Base-by-base conservation (phyloP, 1,140 invertebrate genomes). In the Copidosoma floridanum region DNA sequence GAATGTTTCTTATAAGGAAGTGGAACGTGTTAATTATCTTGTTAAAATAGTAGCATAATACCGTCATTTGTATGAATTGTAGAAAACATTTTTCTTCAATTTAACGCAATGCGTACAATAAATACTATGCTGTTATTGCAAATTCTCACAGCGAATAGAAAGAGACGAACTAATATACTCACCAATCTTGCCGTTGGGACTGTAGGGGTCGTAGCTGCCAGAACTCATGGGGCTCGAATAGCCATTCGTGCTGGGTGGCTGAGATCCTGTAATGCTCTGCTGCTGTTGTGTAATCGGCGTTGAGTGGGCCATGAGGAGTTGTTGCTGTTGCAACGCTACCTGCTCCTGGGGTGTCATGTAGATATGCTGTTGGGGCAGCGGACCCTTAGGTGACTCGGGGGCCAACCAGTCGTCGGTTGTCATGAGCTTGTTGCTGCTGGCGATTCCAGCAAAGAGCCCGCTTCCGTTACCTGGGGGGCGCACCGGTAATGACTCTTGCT, bases 101-200 rank as follows among this genome's bases (percentile, higher is more conserved):
- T n/a, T n/a, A n/a, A n/a, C n/a, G n/a, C n/a, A n/a, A n/a, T n/a
- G n/a, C n/a, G n/a, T n/a, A n/a, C n/a, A n/a, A n/a, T n/a, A n/a
- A n/a, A n/a, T n/a, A n/a, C n/a, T n/a, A n/a, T n/a, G n/a, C n/a
- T n/a, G n/a, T n/a, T n/a, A n/a, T n/a, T n/a, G n/a, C n/a, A n/a
- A n/a, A n/a, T n/a, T n/a, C n/a, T n/a, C n/a, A n/a, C n/a, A n/a
- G n/a, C n/a, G n/a, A n/a, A n/a, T n/a, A n/a, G n/a, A n/a, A n/a
- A n/a, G n/a, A n/a, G n/a, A n/a, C n/a, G n/a, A n/a, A n/a, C n/a
- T n/a, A n/a, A 12, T 12, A 12, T 32, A 84, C 88, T 87, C 65
- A 91, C 90, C 89, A 84, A 89, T 85, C 85, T 91, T 92, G 71
- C 89, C 89, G 79, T 90, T 92, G 40, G 90, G 90, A 82, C 89